A percentile compares a stretch with the other conserved stretches of the same genome.
Evolutionary conservation across 2,797 vertebrate genomes (phyloP).

Genomic region (Lagocephalus sceleratus): DNA sequence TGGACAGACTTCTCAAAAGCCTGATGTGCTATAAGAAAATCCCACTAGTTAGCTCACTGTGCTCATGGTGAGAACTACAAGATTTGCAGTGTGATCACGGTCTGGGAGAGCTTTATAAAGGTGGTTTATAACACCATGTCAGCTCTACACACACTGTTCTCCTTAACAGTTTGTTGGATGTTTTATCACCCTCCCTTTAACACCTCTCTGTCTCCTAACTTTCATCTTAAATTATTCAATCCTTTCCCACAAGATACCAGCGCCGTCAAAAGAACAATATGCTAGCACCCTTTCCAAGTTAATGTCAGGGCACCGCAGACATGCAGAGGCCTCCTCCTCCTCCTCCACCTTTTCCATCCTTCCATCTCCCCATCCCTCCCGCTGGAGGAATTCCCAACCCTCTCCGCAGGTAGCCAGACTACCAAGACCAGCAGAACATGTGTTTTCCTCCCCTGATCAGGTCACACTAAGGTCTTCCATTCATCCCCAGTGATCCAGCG

Average conservation of each 20-base stretch:
- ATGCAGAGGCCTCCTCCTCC: slow-evolving; percentile 51
- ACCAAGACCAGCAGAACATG: slow-evolving; percentile 87
- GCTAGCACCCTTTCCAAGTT: slow-evolving; percentile 46
- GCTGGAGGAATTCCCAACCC: slow-evolving; percentile 83
- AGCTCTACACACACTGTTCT: slow-evolving; percentile 42
- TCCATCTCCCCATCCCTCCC: slow-evolving; percentile 72
- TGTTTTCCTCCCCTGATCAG: slow-evolving; percentile 83
- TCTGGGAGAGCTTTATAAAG: slow-evolving; percentile 33
- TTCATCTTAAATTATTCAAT: slow-evolving; percentile 45
- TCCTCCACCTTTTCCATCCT: slow-evolving; percentile 50
- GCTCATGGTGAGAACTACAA: slow-evolving; percentile 55
- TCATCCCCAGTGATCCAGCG: slow-evolving; percentile 79
- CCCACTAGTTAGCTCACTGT: slow-evolving; percentile 60
- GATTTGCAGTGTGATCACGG: slow-evolving; percentile 44
- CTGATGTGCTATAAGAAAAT: slow-evolving; percentile 70
- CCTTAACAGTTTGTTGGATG: slow-evolving; percentile 17
- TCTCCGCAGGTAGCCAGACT: slow-evolving; percentile 87
- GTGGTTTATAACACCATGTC: slow-evolving; percentile 40
- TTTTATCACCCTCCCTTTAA: neutral
- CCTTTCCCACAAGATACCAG: slow-evolving; percentile 52
- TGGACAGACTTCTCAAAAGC: slow-evolving; percentile 46
- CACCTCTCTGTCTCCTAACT: neutral
- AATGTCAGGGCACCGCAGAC: slow-evolving; percentile 60
- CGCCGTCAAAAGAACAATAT: slow-evolving; percentile 38
- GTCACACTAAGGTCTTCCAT: slow-evolving; percentile 83